phyloP scores from a whole-genome alignment of 2,797 vertebrate species.

The Alca torda region DNA sequence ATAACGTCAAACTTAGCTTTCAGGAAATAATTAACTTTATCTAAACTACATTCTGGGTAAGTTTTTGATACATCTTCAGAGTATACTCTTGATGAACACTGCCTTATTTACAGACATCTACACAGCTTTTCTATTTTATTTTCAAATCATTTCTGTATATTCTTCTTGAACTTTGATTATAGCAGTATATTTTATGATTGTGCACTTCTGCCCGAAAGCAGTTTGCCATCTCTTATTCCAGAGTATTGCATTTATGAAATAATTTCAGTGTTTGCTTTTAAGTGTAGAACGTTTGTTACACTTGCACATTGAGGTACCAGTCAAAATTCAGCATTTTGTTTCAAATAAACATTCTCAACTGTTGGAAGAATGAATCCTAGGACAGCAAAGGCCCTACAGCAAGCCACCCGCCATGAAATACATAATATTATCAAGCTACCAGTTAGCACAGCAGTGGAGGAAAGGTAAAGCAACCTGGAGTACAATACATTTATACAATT shows the following conservation, averaged over 20 bases:
- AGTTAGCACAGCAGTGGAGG: not conserved
- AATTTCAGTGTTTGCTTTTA: not conserved
- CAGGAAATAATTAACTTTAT: not conserved
- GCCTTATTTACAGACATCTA: not conserved
- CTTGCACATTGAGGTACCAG: not conserved
- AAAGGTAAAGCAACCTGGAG: not conserved
- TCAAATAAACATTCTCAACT: not conserved
- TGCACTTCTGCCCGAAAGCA: not conserved
- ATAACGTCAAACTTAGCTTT: not conserved
- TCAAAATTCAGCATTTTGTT: not conserved
- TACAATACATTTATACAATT: not conserved
- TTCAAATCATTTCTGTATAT: not conserved
- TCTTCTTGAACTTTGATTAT: not conserved
- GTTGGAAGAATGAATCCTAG: not conserved
- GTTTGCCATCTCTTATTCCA: not conserved
- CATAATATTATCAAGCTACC: not conserved
- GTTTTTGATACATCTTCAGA: not conserved
- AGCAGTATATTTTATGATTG: not conserved
- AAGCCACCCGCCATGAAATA: not conserved
- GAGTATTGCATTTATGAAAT: not conserved
- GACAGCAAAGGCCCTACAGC: not conserved
- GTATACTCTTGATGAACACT: not conserved
- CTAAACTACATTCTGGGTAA: not conserved
- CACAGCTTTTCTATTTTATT: not conserved
- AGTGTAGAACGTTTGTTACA: not conserved